Base-by-base conservation (phyloP, 1,140 invertebrate species). In the Gonioctena quinquepunctata region DNA sequence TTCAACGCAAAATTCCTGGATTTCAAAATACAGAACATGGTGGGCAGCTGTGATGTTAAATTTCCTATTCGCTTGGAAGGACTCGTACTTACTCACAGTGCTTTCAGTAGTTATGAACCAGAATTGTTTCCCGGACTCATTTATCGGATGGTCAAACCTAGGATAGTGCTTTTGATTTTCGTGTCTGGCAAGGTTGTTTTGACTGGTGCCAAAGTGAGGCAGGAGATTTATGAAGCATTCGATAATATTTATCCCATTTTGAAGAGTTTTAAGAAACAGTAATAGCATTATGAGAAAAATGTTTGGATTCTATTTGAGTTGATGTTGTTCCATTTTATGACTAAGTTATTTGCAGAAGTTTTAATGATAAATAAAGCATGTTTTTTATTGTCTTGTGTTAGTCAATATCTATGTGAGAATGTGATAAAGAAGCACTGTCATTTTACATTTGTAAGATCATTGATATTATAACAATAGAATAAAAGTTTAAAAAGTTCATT, bases 11-110 rank as follows among this genome's bases (percentile, higher is more conserved):
- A 99, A 85, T 99, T 99, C 85, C 88, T 98, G 59, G 97, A 99
- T 81, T 99, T 99, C 82, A 99, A 99, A 89, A 98, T 99, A 75
- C 98, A 99, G 87, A 99, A 99, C 83, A 99, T 99, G 96, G 98
- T 99, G 49, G 98, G 97, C 8, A 99, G 96, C 80, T 99, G 97
- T 87, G 98, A 99, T 87, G 97, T 99, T 0, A 98, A 98, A 83
- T 99, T 99, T 86, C 97, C 97, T 3, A 99, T 99, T 75, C 90
- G 97, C 80, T 86, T 99, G 54, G 98, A 99, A 88, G 97, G 96
- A 63, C 87, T 99, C 56, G 96, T 98, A 56, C 86, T 99, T 18
- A 98, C 95, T 11, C 98, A 99, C 85, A 93, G 93, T 78, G 96
- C 99, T 86, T 99, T 99, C 86, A 97, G 95, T 83, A 97, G 95